These are phyloP conservation scores for Etheostoma nigrum DNA, from an alignment of 2,797 vertebrate species.

Conservation along the genomic window DNA sequence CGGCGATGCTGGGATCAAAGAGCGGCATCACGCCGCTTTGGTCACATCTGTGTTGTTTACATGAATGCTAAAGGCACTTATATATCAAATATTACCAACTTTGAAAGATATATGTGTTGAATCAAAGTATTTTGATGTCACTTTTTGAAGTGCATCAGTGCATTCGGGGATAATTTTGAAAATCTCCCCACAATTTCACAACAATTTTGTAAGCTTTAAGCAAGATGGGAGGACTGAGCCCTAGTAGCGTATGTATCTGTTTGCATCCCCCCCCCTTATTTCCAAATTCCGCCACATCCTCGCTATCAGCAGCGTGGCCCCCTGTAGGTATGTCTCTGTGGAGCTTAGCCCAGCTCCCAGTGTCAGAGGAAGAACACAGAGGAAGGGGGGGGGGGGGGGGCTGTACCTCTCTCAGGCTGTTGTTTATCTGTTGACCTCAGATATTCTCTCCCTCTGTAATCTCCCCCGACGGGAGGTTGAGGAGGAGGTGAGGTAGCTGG, in stretches of 20 bases:
- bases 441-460: conserved; percentile 62
- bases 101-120: conserved; percentile 87
- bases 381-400: too few relatives aligned
- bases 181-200: conserved; percentile 83
- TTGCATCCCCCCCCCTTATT: conserved; percentile 44
- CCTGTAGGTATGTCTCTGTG: conserved; percentile 65
- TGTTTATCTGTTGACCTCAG: conserved; percentile 71
- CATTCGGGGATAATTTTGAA: conserved; percentile 81
- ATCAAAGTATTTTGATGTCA: conserved; percentile 87
- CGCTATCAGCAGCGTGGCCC: conserved; percentile 54
- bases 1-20: conserved; percentile 84
- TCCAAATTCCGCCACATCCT: conserved; percentile 56
- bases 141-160: conserved; percentile 86
- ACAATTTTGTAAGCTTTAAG: conserved; percentile 83
- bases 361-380: too few relatives aligned
- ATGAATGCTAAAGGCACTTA: conserved; percentile 87
- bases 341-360: conserved; percentile 39
- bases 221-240: conserved; percentile 71
- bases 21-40: conserved; percentile 76
- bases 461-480: conserved; percentile 44
- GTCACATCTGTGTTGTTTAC: conserved; percentile 89
- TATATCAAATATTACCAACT: conserved; percentile 86
- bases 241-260: conserved; percentile 59
- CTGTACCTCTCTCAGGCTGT: conserved; percentile 36
- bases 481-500: conserved; percentile 21